Conservation (phyloP, 1,140 invertebrate genomes). For the Drosophila teissieri region DNA sequence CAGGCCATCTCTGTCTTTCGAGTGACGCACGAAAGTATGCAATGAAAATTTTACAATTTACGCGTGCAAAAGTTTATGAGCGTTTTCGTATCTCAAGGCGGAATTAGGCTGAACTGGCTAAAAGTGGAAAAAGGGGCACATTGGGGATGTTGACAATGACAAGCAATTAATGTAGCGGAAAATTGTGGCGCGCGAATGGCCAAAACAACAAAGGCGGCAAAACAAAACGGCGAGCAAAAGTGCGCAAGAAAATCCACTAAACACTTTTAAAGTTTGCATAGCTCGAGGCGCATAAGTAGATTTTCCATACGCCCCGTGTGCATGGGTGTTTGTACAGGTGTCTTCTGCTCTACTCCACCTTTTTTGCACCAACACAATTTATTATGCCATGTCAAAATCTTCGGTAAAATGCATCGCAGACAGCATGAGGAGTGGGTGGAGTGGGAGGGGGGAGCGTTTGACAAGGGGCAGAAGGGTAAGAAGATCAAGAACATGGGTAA, state of each 20-base stretch:
- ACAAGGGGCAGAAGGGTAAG: constrained; percentile 16
- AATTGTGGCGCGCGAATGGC: constrained; percentile 62
- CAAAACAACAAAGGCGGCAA: constrained; percentile 39
- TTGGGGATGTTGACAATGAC: constrained; percentile 62
- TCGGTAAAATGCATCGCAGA: constrained; percentile 61
- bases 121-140: background rate
- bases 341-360: constrained; percentile 35
- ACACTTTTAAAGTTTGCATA: constrained; percentile 64
- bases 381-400: constrained; percentile 74
- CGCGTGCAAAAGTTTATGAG: constrained; percentile 75
- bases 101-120: constrained; percentile 48
- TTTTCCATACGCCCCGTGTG: constrained; percentile 20
- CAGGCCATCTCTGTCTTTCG: constrained; percentile 11
- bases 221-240: background rate
- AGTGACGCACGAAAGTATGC: constrained; percentile 67
- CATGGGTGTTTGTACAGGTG: constrained; percentile 61
- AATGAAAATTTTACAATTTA: constrained; percentile 78
- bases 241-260: constrained; percentile 41
- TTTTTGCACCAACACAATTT: constrained; percentile 59
- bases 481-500: constrained; percentile 22
- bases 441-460: constrained; percentile 4
- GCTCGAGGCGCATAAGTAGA: constrained; percentile 39
- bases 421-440: constrained; percentile 10
- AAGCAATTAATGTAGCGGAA: constrained; percentile 74
- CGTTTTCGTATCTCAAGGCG: constrained; percentile 57